phyloP scores from a whole-genome alignment of 2,888 invertebrate species.

The Hemithea aestivaria region DNA sequence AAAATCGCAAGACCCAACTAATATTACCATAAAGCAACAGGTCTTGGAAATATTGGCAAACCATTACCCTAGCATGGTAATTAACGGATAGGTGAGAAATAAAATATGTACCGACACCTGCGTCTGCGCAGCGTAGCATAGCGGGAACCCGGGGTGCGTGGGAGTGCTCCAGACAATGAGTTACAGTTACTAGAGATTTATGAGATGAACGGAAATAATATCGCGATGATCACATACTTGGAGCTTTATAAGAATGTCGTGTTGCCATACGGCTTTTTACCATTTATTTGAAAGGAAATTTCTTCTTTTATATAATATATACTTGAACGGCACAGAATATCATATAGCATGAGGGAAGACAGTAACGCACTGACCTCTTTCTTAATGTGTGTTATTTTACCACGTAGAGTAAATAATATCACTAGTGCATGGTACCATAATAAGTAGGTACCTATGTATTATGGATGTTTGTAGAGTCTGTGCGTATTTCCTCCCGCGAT shows the following conservation, averaged over 20 bases:
- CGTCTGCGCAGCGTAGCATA: conserved; percentile 18
- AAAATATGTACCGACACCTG: conserved; percentile 28
- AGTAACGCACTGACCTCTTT: too few relatives aligned
- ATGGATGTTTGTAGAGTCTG: too few relatives aligned
- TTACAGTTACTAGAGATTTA: conserved; percentile 21
- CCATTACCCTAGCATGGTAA: conserved; percentile 18
- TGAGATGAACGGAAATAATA: conserved; percentile 13
- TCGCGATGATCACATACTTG: conserved; percentile 2
- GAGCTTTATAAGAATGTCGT: conserved; percentile 4
- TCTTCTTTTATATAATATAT: too few relatives aligned
- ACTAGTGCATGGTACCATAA: too few relatives aligned
- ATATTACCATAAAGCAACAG: too few relatives aligned
- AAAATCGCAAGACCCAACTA: too few relatives aligned
- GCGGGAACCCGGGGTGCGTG: conserved; percentile 26
- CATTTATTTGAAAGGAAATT: neutral
- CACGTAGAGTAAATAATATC: too few relatives aligned
- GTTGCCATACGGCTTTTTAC: neutral
- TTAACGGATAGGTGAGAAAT: conserved; percentile 37
- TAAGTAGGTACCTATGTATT: too few relatives aligned
- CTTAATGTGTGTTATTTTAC: too few relatives aligned
- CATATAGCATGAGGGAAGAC: too few relatives aligned
- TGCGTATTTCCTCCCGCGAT: too few relatives aligned
- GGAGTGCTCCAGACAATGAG: conserved; percentile 25
- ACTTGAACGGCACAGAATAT: too few relatives aligned
- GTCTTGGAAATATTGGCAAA: conserved; percentile 2